A percentile compares a stretch with the other conserved stretches of the same genome.
phyloP scores from a whole-genome alignment of 2,113 vertebrate genomes.

The Osmerus mordax region DNA sequence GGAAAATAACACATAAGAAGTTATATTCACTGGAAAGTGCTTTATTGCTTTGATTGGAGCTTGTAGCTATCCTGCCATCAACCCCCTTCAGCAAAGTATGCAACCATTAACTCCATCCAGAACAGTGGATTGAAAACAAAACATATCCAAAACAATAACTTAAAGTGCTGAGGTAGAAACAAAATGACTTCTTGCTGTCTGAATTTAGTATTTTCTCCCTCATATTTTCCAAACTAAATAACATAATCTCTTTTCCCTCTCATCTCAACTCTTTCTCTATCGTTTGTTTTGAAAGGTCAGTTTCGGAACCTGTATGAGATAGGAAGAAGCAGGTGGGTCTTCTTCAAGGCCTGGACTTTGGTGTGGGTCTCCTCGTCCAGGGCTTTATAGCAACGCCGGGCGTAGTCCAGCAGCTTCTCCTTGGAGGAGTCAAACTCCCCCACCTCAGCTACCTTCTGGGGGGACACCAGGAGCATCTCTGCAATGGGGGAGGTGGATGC shows the following conservation, averaged over 20 bases:
- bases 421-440: constrained; percentile 86
- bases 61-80: neutral
- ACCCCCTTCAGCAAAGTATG: neutral
- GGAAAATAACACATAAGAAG: too few relatives aligned
- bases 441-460: constrained; percentile 81
- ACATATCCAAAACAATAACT: neutral
- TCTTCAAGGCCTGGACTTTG: constrained; percentile 86
- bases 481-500: constrained; percentile 88
- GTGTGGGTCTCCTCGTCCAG: constrained; percentile 80
- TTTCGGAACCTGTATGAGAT: constrained; percentile 87
- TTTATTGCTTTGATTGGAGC: neutral
- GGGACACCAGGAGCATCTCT: constrained; percentile 84
- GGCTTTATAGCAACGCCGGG: constrained; percentile 84
- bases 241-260: neutral
- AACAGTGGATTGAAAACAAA: neutral
- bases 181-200: neutral
- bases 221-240: too few relatives aligned
- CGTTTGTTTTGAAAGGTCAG: constrained; percentile 31
- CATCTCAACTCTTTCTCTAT: neutral
- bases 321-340: constrained; percentile 83
- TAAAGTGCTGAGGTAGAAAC: neutral
- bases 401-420: constrained; percentile 87
- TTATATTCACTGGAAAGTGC: too few relatives aligned
- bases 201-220: too few relatives aligned
- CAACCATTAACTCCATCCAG: neutral